phyloP scores from a whole-genome alignment of 2,113 vertebrate species.

The Scomber scombrus region DNA sequence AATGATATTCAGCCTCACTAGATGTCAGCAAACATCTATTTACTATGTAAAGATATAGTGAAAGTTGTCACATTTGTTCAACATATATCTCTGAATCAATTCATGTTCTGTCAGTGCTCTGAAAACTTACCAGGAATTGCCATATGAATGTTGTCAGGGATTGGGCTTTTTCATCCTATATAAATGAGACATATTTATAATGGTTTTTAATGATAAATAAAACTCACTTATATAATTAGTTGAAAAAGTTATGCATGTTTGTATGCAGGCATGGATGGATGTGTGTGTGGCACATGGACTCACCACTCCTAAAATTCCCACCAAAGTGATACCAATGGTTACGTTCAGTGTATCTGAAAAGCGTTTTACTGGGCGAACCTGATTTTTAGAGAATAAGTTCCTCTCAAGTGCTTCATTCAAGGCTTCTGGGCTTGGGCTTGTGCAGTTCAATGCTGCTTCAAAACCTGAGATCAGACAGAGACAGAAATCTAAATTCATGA shows the following conservation, averaged over 20 bases:
- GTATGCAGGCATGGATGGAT: too few species aligned
- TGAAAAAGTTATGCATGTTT: too few species aligned
- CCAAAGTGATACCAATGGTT: background rate
- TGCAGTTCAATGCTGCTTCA: slow-evolving; percentile 9
- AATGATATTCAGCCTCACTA: too few species aligned
- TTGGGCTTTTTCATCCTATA: slow-evolving; percentile 38
- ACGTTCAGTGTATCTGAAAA: slow-evolving; percentile 1
- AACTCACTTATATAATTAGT: too few species aligned
- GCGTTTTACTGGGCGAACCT: background rate
- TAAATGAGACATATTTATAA: background rate
- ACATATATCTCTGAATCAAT: background rate
- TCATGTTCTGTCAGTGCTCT: background rate
- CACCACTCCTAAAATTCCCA: slow-evolving; percentile 45
- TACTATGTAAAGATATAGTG: too few species aligned
- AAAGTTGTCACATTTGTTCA: too few species aligned
- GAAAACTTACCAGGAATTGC: slow-evolving; percentile 25
- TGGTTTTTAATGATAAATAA: background rate
- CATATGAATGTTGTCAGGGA: slow-evolving; percentile 13
- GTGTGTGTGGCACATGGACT: background rate
- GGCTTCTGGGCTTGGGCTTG: slow-evolving; percentile 5
- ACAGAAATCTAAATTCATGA: too few species aligned
- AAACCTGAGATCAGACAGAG: background rate
- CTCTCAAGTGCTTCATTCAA: slow-evolving; percentile 1
- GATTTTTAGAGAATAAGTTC: background rate
- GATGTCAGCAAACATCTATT: too few species aligned